Base-by-base conservation (phyloP, 2,113 vertebrate species). In the Solea senegalensis region DNA sequence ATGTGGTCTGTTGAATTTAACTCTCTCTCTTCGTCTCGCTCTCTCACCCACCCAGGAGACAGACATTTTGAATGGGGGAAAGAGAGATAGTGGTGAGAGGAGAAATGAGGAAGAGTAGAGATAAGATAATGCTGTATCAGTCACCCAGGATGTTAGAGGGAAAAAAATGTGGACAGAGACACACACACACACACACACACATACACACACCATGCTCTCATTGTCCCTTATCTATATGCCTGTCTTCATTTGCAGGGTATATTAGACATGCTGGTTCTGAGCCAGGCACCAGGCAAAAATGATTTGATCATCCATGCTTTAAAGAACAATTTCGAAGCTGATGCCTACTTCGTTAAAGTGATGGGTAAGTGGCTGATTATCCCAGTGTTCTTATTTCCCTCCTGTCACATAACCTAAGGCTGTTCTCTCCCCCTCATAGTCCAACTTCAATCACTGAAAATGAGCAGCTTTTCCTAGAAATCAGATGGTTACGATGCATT, bases 281-380 rank as follows among this genome's bases (percentile, higher is more conserved):
- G 95, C 81, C 91, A 93, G 76, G 89, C 91, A 44, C 85, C 91
- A 60, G 84, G 83, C 43, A 93, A 84, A 73, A 92, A 75, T 13
- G 94, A 97, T 27, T 91, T 95, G 69, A 82, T 90, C 82, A 96
- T 99, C 84, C 95, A 98, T 45, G 93, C 95, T 40, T 88, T 99
- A 81, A 97, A 97, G 92, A 99, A 99, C 89, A 98, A 98, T 92
- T 99, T 97, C 54, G 97, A 99, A 92, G 96, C 95, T 0, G 98
- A 99, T 72, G 98, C 98, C 46, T 99, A 99, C 86, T 99, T 99
- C 74, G 97, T 99, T 69, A 99, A 99, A 95, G 97, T 99, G 82
- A 99, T 98, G 82, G 98, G 98, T 99, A 91, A 97, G 97, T 95
- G 44, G 78, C 69, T 59, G 44, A 53, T 51, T 71, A 49, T 7